A percentile compares a stretch with the other conserved stretches of the same genome.
phyloP scores from a whole-genome alignment of 2,888 invertebrate species.

The Thalpophila matura region DNA sequence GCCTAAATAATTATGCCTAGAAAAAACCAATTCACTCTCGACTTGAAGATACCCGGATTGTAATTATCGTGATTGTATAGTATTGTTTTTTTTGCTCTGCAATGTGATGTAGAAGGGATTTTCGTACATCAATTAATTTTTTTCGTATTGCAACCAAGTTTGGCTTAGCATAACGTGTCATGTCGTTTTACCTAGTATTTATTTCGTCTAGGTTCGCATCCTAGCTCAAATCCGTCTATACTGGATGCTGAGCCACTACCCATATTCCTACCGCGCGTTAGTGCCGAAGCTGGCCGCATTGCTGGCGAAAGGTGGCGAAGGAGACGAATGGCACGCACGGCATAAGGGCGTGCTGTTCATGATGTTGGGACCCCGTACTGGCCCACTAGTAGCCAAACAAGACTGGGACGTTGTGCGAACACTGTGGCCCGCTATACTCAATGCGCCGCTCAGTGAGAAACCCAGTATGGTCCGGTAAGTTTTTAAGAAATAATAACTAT shows the following conservation, averaged over 20 bases:
- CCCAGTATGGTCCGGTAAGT: slow-evolving; percentile 93
- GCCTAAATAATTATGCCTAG: no score
- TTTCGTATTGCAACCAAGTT: no score
- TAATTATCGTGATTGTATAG: no score
- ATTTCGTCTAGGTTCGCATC: slow-evolving; percentile 87
- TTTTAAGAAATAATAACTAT: not conserved
- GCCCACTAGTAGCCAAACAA: slow-evolving; percentile 92
- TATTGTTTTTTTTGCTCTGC: no score
- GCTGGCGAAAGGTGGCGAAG: slow-evolving; percentile 84
- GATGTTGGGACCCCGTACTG: slow-evolving; percentile 92
- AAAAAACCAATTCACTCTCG: no score
- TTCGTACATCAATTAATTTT: no score
- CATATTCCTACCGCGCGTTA: slow-evolving; percentile 93
- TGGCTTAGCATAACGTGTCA: no score
- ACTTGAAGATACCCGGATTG: no score
- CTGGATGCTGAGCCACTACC: slow-evolving; percentile 92
- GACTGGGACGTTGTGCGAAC: slow-evolving; percentile 94
- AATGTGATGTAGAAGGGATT: no score
- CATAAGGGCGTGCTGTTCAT: slow-evolving; percentile 94
- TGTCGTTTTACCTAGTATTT: not conserved
- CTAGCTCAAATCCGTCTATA: slow-evolving; percentile 93
- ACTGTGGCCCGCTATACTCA: slow-evolving; percentile 95
- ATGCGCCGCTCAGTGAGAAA: slow-evolving; percentile 96
- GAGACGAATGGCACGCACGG: slow-evolving; percentile 87
- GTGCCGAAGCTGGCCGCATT: slow-evolving; percentile 92